These are phyloP conservation scores for Sphenopsis melanotis DNA, from an alignment of 2,797 vertebrate genomes.

Conservation along the genomic window DNA sequence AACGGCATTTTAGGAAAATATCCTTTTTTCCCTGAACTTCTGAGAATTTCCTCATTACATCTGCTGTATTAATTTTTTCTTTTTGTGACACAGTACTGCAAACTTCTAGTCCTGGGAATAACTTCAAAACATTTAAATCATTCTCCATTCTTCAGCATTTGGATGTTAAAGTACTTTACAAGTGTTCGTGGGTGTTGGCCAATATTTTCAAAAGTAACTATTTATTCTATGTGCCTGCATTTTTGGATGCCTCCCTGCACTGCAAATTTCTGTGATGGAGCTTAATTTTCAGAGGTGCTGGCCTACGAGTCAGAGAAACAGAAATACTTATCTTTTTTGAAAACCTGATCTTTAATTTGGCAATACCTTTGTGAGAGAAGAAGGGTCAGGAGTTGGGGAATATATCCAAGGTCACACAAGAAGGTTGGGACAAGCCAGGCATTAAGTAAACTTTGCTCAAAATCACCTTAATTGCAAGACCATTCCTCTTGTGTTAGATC, in stretches of 20 bases:
- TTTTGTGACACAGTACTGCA: background rate
- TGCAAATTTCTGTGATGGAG: background rate
- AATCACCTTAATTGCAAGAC: background rate
- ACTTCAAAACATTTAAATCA: constrained; percentile 21
- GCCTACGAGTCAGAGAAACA: background rate
- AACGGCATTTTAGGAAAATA: background rate
- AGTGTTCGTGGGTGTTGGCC: background rate
- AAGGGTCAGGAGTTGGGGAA: background rate
- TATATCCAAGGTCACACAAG: background rate
- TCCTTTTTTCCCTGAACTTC: background rate
- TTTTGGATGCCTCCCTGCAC: background rate
- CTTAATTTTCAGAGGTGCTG: background rate
- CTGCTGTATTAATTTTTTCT: background rate
- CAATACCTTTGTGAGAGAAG: background rate
- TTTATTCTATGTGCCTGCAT: background rate
- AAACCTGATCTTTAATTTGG: background rate
- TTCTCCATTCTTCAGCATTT: background rate
- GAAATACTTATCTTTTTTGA: background rate
- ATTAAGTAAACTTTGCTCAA: background rate
- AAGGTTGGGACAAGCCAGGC: background rate
- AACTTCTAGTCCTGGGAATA: constrained; percentile 1
- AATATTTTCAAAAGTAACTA: background rate
- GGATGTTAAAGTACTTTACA: constrained; percentile 14
- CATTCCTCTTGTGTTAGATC: background rate
- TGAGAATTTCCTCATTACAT: constrained; percentile 12